Percentiles rank a stretch among this genome's conserved stretches.
These are phyloP conservation scores for Peromyscus polionotus DNA, from an alignment of 2,113 vertebrate genomes.

Conservation along the genomic window DNA sequence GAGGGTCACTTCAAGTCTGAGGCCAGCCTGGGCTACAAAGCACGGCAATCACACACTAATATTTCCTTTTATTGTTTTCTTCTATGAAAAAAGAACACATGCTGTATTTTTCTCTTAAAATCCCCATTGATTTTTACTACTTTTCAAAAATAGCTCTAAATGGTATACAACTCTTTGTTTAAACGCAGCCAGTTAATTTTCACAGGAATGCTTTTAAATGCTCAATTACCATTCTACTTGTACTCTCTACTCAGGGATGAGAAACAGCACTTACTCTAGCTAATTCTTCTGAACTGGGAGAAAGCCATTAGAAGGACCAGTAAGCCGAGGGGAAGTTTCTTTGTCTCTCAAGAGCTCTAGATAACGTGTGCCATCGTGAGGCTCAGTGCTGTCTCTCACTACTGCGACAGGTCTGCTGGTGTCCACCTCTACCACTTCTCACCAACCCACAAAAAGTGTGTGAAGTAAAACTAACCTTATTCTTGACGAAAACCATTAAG, in stretches of 20 bases:
- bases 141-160: conserved; percentile 64
- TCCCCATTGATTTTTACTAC: conserved; percentile 2
- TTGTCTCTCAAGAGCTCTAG: not conserved
- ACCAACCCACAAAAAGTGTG: not conserved
- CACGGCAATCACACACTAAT: not conserved
- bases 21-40: conserved; percentile 31
- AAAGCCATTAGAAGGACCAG: not conserved
- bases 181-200: conserved; percentile 2
- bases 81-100: conserved; percentile 4
- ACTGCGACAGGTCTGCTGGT: not conserved
- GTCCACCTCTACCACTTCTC: not conserved
- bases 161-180: conserved; percentile 6
- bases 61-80: conserved; percentile 25
- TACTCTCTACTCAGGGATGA: not conserved
- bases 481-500: not conserved
- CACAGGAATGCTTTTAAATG: conserved; percentile 15
- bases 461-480: not conserved
- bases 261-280: not conserved
- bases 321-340: not conserved
- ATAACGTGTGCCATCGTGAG: not conserved
- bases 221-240: not conserved
- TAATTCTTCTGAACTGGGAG: not conserved
- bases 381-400: not conserved
- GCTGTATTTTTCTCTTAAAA: not conserved
- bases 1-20: not conserved